Evolutionary conservation across 2,113 vertebrate species (phyloP), one percentile per base, ranked within the genome.

Genomic region (Hippocampus zosterae): DNA sequence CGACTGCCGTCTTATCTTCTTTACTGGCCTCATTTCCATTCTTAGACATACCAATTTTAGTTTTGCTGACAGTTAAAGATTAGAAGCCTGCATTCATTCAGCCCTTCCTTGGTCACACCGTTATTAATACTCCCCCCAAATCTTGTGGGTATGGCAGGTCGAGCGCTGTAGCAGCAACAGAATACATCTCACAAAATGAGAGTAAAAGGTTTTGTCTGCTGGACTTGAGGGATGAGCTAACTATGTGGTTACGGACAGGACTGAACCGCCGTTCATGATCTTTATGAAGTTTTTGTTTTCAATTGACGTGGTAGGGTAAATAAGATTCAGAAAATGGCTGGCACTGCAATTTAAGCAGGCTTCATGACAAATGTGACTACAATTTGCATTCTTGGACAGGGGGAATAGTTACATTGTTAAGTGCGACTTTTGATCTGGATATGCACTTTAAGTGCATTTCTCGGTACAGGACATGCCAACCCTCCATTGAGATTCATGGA

Each of bases 31-130:
- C 1, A 57, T 81, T 83, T 85, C 76, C 64, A 72, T 69, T 78
- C 68, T 71, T 76, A 78, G 65, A 76, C 65, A 8, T 56, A 70
- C 65, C 33, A 48, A 29, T 80, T 82, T 77, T 78, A 73, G 55
- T 72, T 81, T 67, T 64, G 67, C 73, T 84, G 78, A 85, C 53
- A 73, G 69, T 55, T 2, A 78, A 74, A 69, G n/a, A 76, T 69
- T 33, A 67, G 72, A 77, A 68, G 44, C 29, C 29, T 46, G 9
- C 25, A 74, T 42, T 2, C 12, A 55, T 27, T 27, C 5, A 33
- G 57, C 44, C 23, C 5, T 33, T 1, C 55, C 25, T 73, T 21
- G 68, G 41, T 55, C 65, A 23, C 44, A 42, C 27, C 50, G 60
- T 71, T 75, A 69, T 81, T 75, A 70, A 65, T 79, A 75, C n/a